Percentiles rank a stretch among this genome's conserved stretches.
phyloP scores from a whole-genome alignment of 2,797 vertebrate genomes.

The Acrossocheilus wenchowensis region DNA sequence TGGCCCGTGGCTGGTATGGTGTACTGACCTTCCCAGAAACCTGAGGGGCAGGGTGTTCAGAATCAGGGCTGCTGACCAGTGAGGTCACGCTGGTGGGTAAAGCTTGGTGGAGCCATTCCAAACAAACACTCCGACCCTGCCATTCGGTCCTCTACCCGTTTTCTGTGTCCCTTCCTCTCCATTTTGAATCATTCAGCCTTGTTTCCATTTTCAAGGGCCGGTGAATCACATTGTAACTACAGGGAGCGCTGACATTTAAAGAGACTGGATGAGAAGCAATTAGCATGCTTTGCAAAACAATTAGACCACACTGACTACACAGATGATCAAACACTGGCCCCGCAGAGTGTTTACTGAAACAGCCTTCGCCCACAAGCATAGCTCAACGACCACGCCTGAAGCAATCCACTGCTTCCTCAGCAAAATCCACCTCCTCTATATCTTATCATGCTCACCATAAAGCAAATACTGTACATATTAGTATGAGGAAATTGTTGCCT shows the following conservation, averaged over 20 bases:
- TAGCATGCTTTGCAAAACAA: slow-evolving; percentile 71
- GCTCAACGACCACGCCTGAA: slow-evolving; percentile 45
- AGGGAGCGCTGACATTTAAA: slow-evolving; percentile 71
- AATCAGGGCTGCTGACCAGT: slow-evolving; percentile 47
- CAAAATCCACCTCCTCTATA: slow-evolving; percentile 34
- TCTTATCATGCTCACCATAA: slow-evolving; percentile 1
- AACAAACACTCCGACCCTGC: slow-evolving; percentile 50
- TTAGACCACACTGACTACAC: slow-evolving; percentile 65
- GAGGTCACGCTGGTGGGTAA: slow-evolving; percentile 49
- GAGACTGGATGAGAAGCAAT: slow-evolving; percentile 70
- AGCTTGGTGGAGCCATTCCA: slow-evolving; percentile 48
- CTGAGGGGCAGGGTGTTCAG: slow-evolving; percentile 47
- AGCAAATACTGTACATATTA: neutral
- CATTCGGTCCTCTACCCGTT: slow-evolving; percentile 18
- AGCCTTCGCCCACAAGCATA: slow-evolving; percentile 23
- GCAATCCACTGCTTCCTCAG: slow-evolving; percentile 51
- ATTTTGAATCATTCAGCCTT: slow-evolving; percentile 56
- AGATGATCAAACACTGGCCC: slow-evolving; percentile 61
- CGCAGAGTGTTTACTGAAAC: slow-evolving; percentile 53
- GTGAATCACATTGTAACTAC: slow-evolving; percentile 65
- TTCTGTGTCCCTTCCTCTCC: slow-evolving; percentile 32
- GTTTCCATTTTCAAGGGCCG: slow-evolving; percentile 60
- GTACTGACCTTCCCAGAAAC: slow-evolving; percentile 63
- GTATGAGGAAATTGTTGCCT: neutral
- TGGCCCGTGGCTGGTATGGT: slow-evolving; percentile 53